Evolutionary conservation across 2,797 vertebrate species (phyloP).

Genomic region (Coregonus ussuriensis): DNA sequence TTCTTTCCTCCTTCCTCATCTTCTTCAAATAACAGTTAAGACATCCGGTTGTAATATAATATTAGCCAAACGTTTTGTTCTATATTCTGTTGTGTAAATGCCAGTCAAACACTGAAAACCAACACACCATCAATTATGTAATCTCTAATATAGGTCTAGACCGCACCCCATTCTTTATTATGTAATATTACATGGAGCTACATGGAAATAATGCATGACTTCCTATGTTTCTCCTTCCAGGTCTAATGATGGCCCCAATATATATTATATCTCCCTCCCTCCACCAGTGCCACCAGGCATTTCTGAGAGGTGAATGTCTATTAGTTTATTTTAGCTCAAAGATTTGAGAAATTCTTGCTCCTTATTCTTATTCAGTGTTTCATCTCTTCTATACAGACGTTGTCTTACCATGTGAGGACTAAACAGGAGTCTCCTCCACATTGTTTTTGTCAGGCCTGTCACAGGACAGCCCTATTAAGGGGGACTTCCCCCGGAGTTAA

Average conservation of each 20-base stretch:
- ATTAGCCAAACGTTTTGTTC: neutral
- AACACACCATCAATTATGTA: neutral
- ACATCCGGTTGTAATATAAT: neutral
- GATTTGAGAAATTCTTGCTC: neutral
- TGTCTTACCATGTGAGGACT: neutral
- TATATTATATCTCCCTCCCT: too few species aligned
- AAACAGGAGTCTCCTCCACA: neutral
- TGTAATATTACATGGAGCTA: neutral
- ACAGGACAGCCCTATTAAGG: slow-evolving; percentile 49
- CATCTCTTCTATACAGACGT: neutral
- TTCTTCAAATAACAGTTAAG: neutral
- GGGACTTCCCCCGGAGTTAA: slow-evolving; percentile 50
- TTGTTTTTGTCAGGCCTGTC: slow-evolving; percentile 23
- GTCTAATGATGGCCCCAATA: neutral
- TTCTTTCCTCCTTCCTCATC: too few species aligned
- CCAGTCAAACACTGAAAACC: neutral
- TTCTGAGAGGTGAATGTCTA: too few species aligned
- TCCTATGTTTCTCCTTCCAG: neutral
- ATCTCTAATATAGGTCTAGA: neutral
- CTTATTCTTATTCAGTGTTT: neutral
- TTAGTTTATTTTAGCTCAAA: too few species aligned
- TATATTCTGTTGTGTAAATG: too few species aligned
- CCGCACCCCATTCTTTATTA: neutral
- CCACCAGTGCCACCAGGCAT: too few species aligned
- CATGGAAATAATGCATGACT: neutral